These are phyloP conservation scores for Bradypodion pumilum DNA, from an alignment of 2,797 vertebrate genomes.

Conservation along the genomic window DNA sequence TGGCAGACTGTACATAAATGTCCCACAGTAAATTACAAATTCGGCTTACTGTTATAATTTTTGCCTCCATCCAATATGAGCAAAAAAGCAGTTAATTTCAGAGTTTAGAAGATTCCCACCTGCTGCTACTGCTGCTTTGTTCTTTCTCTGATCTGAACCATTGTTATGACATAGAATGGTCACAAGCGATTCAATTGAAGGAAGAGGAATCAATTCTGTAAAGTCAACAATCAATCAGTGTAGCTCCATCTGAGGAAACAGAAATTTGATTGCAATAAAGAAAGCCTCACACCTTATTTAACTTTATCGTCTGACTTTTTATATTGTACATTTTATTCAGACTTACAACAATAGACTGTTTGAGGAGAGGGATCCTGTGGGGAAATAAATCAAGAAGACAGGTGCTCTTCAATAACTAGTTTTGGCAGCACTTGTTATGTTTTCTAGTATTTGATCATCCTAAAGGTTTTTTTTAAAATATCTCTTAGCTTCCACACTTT, in stretches of 20 bases:
- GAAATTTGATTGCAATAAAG: background rate
- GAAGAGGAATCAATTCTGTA: background rate
- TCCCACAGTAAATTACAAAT: slow-evolving; percentile 29
- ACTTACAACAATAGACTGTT: background rate
- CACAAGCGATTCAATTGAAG: background rate
- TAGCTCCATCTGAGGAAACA: background rate
- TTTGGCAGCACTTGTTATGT: background rate
- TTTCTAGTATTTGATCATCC: slow-evolving; percentile 23
- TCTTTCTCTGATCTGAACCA: background rate
- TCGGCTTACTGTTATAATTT: background rate
- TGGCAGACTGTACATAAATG: slow-evolving; percentile 41
- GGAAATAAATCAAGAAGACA: background rate
- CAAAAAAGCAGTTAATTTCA: background rate
- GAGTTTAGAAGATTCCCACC: background rate
- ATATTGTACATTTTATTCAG: background rate
- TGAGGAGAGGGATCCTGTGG: background rate
- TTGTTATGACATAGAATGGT: background rate
- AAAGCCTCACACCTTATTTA: background rate
- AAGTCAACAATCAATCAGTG: background rate
- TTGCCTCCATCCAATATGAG: background rate
- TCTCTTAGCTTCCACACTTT: background rate
- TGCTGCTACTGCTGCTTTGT: background rate
- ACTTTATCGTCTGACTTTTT: background rate
- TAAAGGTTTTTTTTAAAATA: slow-evolving; percentile 7
- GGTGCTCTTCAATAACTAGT: background rate